Percentiles rank a stretch among this genome's conserved stretches.
Conservation (phyloP, 2,113 vertebrate species). For the Phyllostomus hastatus region DNA sequence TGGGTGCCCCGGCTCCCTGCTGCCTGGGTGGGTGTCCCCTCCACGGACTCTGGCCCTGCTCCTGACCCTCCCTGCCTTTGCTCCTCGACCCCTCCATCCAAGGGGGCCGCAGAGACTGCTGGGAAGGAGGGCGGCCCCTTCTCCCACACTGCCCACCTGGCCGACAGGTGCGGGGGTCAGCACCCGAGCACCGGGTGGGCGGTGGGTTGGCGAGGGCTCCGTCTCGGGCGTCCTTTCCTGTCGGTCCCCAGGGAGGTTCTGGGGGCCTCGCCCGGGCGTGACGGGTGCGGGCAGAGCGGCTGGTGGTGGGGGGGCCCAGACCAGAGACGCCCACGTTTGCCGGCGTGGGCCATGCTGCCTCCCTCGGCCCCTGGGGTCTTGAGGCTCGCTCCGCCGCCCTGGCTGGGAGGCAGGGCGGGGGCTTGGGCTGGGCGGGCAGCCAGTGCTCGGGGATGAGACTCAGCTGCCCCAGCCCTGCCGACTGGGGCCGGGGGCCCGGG, state of each 20-base stretch:
- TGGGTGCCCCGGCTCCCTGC: fast-evolving
- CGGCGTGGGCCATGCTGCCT: background rate
- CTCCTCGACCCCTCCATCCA: background rate
- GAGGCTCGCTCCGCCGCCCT: background rate
- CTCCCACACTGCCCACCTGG: background rate
- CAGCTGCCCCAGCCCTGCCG: too few relatives aligned
- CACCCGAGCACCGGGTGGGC: background rate
- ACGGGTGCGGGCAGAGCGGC: too few relatives aligned
- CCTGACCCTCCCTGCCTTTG: background rate
- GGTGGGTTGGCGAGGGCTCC: background rate
- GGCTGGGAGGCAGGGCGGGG: background rate
- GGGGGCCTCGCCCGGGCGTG: background rate
- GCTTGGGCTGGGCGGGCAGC: too few relatives aligned
- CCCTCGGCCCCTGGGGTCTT: background rate
- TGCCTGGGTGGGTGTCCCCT: fast-evolving
- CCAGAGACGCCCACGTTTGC: background rate
- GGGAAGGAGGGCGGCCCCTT: background rate
- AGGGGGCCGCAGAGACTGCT: too few relatives aligned
- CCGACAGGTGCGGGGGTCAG: background rate
- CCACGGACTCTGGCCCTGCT: background rate
- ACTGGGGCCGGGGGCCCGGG: too few relatives aligned
- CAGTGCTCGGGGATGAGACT: background rate
- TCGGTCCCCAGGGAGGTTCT: background rate
- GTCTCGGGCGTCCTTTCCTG: background rate
- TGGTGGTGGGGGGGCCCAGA: background rate